Evolutionary conservation across 2,797 vertebrate genomes (phyloP).

Genomic region (Pachyuromys duprasi): DNA sequence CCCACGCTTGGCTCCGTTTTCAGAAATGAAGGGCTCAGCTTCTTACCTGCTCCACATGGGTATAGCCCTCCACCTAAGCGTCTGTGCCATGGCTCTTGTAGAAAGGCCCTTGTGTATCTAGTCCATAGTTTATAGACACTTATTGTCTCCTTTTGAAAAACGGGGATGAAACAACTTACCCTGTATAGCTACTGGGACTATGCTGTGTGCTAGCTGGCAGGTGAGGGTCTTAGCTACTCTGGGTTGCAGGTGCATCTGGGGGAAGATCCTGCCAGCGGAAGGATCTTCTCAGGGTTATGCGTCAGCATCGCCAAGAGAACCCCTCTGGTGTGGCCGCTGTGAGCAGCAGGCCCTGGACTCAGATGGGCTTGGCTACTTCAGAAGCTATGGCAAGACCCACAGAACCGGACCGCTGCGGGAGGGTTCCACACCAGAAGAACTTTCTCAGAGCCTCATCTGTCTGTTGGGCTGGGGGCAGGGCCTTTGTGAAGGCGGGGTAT

Average conservation of each 20-base stretch:
- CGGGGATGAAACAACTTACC: not conserved
- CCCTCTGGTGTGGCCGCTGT: rapidly evolving
- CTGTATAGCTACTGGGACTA: not conserved
- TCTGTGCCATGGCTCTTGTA: not conserved
- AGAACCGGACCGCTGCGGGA: not conserved
- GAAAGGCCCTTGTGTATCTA: not conserved
- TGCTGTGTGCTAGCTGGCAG: not conserved
- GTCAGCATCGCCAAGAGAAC: not conserved
- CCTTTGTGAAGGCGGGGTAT: conserved; percentile 81
- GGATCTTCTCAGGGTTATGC: not conserved
- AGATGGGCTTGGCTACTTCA: not conserved
- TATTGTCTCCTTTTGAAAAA: not conserved
- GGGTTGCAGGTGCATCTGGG: not conserved
- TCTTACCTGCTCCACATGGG: not conserved
- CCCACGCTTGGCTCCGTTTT: not conserved
- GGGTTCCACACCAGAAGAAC: conserved; percentile 27
- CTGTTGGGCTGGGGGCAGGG: conserved; percentile 81
- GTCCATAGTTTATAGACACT: not conserved
- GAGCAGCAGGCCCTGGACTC: not conserved
- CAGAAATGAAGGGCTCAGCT: not conserved
- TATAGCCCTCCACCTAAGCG: not conserved
- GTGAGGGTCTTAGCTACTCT: not conserved
- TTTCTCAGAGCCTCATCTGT: conserved; percentile 66
- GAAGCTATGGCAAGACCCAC: conserved; percentile 14
- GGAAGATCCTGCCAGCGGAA: not conserved